Evolutionary conservation across 2,888 invertebrate genomes (phyloP), one percentile per base, ranked within the genome.

Genomic region (Thereva nobilitata): DNA sequence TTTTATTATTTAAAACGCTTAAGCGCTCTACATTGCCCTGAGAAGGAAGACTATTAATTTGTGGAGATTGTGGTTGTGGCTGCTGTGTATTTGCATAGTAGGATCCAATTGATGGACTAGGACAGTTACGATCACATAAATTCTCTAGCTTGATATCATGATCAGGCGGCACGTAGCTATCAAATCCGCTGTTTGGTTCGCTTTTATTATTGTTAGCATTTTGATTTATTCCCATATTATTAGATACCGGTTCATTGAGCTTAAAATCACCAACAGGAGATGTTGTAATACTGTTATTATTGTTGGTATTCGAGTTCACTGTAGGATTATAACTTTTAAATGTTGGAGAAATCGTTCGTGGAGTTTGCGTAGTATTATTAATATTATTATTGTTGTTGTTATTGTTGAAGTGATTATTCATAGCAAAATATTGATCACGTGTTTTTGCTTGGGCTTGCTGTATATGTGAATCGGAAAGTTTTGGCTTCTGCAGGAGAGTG

Each of bases 401-500:
- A 67, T 72, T 73, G 53, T 72, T 74, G n/a, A 71, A 69, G 42
- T 70, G 77, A 54, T 77, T 78, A 68, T 78, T 76, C 65, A 79
- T 76, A 35, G 76, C 74, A 74, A 80, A 80, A 68, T 77, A 78
- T 69, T 79, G 80, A 70, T 81, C 81, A 7, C 79, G 76, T 2
- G 80, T 77, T 67, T 78, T 78, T 41, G 79, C 79, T 72, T 80
- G 80, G 4, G 80, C 79, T 71, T 80, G 79, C 66, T 79, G 80
- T 59, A 80, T 80, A 61, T 81, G 77, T 66, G 80, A 78, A 70
- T 84, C 86, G 73, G 85, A 87, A 74, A 89, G 84, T 84, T 89
- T 90, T 77, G 90, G 89, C 77, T 88, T 86, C 77, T 88, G 89
- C 74, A 93, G 86, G 72, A 94, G 82, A 67, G 92, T 92, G 74